These are phyloP conservation scores for Scalopus aquaticus DNA, from an alignment of 2,113 vertebrate species.

Conservation along the genomic window DNA sequence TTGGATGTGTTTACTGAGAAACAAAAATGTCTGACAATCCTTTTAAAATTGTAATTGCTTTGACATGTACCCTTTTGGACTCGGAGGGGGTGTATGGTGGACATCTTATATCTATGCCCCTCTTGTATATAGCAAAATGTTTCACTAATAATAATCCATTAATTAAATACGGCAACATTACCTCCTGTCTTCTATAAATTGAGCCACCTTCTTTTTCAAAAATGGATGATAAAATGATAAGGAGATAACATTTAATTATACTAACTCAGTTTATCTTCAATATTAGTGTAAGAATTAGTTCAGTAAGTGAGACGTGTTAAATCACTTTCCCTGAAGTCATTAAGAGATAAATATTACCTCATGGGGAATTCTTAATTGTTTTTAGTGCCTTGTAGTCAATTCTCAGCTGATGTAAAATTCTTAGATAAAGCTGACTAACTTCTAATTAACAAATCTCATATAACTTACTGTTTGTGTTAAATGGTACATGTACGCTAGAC, in stretches of 20 bases:
- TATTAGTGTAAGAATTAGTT: constrained; percentile 65
- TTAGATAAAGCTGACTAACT: constrained; percentile 70
- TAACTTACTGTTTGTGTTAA: constrained; percentile 41
- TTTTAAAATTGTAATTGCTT: constrained; percentile 25
- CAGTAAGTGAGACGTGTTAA: constrained; percentile 47
- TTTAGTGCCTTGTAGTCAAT: constrained; percentile 60
- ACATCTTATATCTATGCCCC: background rate
- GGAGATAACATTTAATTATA: constrained; percentile 62
- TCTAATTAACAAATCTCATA: constrained; percentile 65
- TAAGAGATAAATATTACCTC: constrained; percentile 75
- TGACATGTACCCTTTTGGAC: background rate
- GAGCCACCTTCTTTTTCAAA: background rate
- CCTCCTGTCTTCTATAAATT: constrained; percentile 9
- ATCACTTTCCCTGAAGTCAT: constrained; percentile 71
- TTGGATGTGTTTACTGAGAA: background rate
- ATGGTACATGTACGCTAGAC: background rate
- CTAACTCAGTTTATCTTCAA: constrained; percentile 21
- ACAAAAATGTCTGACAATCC: background rate
- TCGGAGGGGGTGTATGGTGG: background rate
- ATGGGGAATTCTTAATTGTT: constrained; percentile 59
- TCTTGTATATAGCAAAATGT: background rate
- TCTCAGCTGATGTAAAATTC: constrained; percentile 70
- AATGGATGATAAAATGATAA: constrained; percentile 59
- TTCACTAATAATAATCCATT: background rate
- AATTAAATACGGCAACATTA: background rate